Conservation (phyloP, 1,140 invertebrate genomes). For the Drosophila prosaltans region DNA sequence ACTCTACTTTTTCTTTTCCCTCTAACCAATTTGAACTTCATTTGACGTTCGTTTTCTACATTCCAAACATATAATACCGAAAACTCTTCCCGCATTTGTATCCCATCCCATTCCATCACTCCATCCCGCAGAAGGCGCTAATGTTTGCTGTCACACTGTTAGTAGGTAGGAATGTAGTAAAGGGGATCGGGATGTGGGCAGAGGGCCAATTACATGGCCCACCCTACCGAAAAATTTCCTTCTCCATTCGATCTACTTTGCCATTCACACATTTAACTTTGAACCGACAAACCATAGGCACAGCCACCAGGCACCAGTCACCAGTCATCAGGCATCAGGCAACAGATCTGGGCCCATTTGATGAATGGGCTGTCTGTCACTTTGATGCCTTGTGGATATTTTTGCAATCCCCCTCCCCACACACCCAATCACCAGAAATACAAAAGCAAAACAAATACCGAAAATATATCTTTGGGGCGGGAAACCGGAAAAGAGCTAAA, state of each 20-base stretch:
- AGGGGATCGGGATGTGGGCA: slow-evolving; percentile 6
- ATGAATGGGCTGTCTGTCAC: slow-evolving; percentile 77
- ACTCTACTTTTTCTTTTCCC: slow-evolving; percentile 14
- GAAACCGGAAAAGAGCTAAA: neutral
- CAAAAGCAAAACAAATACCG: neutral
- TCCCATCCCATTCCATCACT: slow-evolving; percentile 30
- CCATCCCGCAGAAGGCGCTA: slow-evolving; percentile 45
- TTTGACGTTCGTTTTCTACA: slow-evolving; percentile 29
- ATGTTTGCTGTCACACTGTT: slow-evolving; percentile 59
- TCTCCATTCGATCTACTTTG: slow-evolving; percentile 7
- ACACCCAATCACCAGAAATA: neutral
- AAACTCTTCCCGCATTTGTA: slow-evolving; percentile 8
- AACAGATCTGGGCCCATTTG: slow-evolving; percentile 45
- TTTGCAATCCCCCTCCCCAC: neutral
- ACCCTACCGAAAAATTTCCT: neutral
- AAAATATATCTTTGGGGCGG: neutral
- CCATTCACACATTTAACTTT: slow-evolving; percentile 54
- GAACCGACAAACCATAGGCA: slow-evolving; percentile 26
- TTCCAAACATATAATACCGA: slow-evolving; percentile 8
- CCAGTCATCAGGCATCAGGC: neutral
- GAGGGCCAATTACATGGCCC: slow-evolving; percentile 63
- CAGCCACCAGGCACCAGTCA: slow-evolving; percentile 11
- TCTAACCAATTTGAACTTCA: slow-evolving; percentile 46
- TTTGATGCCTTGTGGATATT: slow-evolving; percentile 20
- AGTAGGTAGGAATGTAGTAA: slow-evolving; percentile 8